Evolutionary conservation across 2,888 invertebrate genomes (phyloP).

Genomic region (Tolmerus cingulatus): DNA sequence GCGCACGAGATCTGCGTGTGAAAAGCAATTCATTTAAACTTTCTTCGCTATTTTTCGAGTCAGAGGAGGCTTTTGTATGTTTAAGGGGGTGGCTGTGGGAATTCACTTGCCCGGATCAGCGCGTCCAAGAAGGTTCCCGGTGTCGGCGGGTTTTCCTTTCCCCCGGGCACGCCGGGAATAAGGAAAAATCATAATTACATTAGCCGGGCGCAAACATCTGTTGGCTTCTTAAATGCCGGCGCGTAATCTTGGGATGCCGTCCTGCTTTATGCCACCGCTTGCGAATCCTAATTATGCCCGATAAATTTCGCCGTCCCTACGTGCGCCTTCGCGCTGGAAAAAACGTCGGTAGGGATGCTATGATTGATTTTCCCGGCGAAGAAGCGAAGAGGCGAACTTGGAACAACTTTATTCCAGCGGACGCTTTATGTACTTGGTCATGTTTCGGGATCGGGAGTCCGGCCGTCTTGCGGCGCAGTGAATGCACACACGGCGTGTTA

Average conservation of each 20-base stretch:
- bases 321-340: background rate
- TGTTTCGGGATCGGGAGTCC: background rate
- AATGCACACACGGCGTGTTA: background rate
- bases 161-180: constrained; percentile 9
- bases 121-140: background rate
- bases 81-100: background rate
- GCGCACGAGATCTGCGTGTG: constrained; percentile 44
- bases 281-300: constrained; percentile 45
- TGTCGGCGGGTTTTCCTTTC: background rate
- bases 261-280: constrained; percentile 30
- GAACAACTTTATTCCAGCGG: constrained; percentile 14
- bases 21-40: constrained; percentile 47
- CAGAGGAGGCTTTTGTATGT: background rate
- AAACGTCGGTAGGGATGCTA: background rate
- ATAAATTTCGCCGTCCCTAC: constrained; percentile 41
- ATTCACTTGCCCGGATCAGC: background rate
- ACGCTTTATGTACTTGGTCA: background rate
- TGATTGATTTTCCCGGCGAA: constrained; percentile 26
- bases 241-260: constrained; percentile 28
- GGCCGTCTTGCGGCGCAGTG: background rate
- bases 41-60: constrained; percentile 34
- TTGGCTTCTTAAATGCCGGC: constrained; percentile 44
- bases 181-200: constrained; percentile 48
- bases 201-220: constrained; percentile 47
- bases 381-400: background rate